Conservation (phyloP, 2,113 vertebrate species). For the Abramis brama region DNA sequence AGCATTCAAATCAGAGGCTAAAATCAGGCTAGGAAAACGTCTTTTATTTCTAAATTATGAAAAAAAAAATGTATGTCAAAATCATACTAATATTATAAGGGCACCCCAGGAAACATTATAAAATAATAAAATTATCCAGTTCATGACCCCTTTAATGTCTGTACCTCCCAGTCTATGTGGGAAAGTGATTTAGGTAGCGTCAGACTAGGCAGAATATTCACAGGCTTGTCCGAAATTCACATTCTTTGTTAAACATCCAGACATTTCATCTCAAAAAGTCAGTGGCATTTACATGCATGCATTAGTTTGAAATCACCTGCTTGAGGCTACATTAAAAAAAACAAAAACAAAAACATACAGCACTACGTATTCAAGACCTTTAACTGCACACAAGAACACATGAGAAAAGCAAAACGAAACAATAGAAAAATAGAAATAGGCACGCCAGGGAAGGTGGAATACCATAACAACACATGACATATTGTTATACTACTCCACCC, state of each 20-base stretch:
- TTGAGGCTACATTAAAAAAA: background rate
- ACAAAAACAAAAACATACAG: constrained; percentile 65
- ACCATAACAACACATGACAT: constrained; percentile 99
- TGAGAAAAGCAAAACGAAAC: constrained; percentile 28
- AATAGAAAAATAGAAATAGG: constrained; percentile 72
- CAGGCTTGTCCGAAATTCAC: constrained; percentile 57
- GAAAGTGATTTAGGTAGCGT: constrained; percentile 54
- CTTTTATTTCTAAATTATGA: too few relatives aligned
- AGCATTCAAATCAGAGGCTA: too few relatives aligned
- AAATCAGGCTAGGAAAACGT: too few relatives aligned
- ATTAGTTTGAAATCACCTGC: constrained; percentile 36
- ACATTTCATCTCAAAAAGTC: constrained; percentile 33
- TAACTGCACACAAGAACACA: constrained; percentile 74
- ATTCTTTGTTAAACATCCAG: constrained; percentile 36
- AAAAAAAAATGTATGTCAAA: too few relatives aligned
- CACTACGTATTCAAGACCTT: constrained; percentile 61
- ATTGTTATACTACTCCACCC: constrained; percentile 99
- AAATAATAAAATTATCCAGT: too few relatives aligned
- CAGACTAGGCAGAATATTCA: constrained; percentile 63
- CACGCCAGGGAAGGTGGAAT: constrained; percentile 99
- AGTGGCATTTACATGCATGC: constrained; percentile 48
- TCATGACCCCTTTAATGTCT: background rate
- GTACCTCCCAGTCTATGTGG: constrained; percentile 58
- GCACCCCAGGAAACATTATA: too few relatives aligned
- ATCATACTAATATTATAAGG: too few relatives aligned